Evolutionary conservation across 2,888 invertebrate genomes (phyloP).

Genomic region (Pyrgus malvae): DNA sequence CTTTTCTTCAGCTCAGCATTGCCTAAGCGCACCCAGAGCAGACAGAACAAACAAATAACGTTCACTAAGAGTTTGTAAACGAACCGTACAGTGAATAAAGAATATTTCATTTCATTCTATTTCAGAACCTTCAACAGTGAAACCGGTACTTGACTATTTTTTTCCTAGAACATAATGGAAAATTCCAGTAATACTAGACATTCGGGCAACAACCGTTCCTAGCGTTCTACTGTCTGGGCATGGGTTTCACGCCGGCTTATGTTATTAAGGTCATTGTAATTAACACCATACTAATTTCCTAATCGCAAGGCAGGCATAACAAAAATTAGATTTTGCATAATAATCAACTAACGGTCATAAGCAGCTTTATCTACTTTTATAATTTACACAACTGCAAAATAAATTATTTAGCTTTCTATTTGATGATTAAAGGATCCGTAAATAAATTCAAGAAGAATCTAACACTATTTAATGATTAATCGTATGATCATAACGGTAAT

Average conservation of each 20-base stretch:
- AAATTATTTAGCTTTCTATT: background rate
- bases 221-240: background rate
- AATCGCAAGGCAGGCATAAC: conserved; percentile 16
- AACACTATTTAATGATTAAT: no score
- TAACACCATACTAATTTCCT: conserved; percentile 24
- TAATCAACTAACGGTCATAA: conserved; percentile 7
- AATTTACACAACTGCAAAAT: conserved; percentile 6
- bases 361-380: background rate
- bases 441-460: no score
- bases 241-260: conserved; percentile 7
- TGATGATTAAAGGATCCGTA: background rate
- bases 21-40: no score
- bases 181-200: background rate
- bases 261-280: conserved; percentile 16
- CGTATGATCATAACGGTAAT: no score
- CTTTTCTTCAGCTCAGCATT: no score
- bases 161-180: background rate
- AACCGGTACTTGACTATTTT: background rate
- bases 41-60: no score
- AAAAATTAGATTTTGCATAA: conserved; percentile 19
- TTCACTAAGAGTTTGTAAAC: no score
- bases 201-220: background rate
- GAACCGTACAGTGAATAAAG: background rate
- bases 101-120: background rate
- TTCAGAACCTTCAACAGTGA: no score